Base-by-base conservation (phyloP, 2,888 invertebrate species). In the Dryococelus australis region DNA sequence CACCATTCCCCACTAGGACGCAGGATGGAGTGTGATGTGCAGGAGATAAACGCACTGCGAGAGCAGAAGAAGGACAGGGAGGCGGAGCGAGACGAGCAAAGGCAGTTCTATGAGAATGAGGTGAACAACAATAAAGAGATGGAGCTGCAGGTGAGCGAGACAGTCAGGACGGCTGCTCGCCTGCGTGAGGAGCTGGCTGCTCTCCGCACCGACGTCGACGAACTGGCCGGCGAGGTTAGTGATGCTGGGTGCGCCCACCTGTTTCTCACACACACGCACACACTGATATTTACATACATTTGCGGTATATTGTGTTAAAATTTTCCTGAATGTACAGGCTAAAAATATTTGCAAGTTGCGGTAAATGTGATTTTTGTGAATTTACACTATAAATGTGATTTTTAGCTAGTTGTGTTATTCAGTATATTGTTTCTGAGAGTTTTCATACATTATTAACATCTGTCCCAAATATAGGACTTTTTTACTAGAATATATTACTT, bases 31-130 rank as follows among this genome's bases (percentile, higher is more conserved):
- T 20, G 65, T 20, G 65, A 0, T 20, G n/a, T 65, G n/a, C 89
- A 94, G 94, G 95, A 95, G 88, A 94, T 94, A 47, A 93, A 93
- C 85, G 92, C 92, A 0, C 90, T 94, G 27, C 93, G 93, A 0
- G 91, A 92, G 9, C 93, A 93, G 47, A 92, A 92, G 0, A 92
- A 93, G 88, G 93, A 93, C 43, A 91, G 94, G 87, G 92, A 93
- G 88, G 95, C 94, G 88, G 91, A 92, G 65, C 92, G 94, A 65
- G 93, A 94, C 87, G 95, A 95, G 90, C 94, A 94, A 89, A 94
- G 95, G 89, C 91, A 92, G 43, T 96, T 96, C 92, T 92, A 94
- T 86, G 92, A 94, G 10, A 94, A 94, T 89, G 95, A 95, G 91
- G 92, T 92, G 83, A 93, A 92, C 27, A 94, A 94, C 91, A 96